These are phyloP conservation scores for Phocides pigmalion DNA, from an alignment of 1,140 invertebrate species.

Conservation along the genomic window DNA sequence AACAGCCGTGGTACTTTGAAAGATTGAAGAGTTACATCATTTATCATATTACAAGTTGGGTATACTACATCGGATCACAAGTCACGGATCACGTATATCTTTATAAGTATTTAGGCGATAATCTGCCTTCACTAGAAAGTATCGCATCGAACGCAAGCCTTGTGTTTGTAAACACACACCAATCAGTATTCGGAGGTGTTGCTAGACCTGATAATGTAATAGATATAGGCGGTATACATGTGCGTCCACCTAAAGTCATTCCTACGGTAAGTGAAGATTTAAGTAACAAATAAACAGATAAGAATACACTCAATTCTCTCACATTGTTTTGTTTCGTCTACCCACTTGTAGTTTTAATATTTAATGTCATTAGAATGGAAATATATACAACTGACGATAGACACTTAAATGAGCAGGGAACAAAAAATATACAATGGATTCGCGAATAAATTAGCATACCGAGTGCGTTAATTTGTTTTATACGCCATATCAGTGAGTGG, in stretches of 20 bases:
- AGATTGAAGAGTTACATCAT: constrained; percentile 83
- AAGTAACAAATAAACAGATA: no score
- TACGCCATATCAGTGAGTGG: no score
- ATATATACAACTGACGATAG: neutral
- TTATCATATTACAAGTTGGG: constrained; percentile 77
- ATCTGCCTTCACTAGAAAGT: constrained; percentile 83
- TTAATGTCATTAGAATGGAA: neutral
- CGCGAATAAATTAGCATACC: neutral
- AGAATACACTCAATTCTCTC: no score
- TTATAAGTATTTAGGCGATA: constrained; percentile 83
- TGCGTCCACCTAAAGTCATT: constrained; percentile 70
- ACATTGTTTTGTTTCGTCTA: no score
- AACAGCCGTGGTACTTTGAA: constrained; percentile 84
- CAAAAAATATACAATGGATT: constrained; percentile 1
- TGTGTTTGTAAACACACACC: constrained; percentile 86
- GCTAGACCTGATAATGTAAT: constrained; percentile 84
- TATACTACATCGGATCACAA: constrained; percentile 79
- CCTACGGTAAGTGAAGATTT: constrained; percentile 69
- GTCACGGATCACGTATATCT: constrained; percentile 82
- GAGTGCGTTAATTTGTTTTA: neutral
- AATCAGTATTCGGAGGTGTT: constrained; percentile 77
- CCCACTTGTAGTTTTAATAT: no score
- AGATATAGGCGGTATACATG: constrained; percentile 85
- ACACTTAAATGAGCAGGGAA: neutral
- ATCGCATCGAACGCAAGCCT: constrained; percentile 84